Evolutionary conservation across 2,797 vertebrate species (phyloP), one percentile per base, ranked within the genome.

Genomic region (Antennarius maculatus): DNA sequence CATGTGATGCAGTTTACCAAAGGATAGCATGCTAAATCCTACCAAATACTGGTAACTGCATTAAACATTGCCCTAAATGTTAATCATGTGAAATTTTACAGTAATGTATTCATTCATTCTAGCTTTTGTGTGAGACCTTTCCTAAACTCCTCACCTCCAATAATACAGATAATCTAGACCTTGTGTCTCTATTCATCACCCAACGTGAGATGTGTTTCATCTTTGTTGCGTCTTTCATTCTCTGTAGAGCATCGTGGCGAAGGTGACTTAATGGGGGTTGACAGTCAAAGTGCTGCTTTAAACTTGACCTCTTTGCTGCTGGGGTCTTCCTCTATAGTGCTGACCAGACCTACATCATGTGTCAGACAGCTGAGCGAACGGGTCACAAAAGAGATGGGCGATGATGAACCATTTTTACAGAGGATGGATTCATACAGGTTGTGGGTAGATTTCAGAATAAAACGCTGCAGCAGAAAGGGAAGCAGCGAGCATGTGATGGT

Each of bases 261-360:
- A 11, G 50, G 23, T 69, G 74, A 79, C 52, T 56, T 74, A 73
- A 79, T 48, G 43, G 46, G 27, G 67, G 42, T 15, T 71, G 77
- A 81, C 71, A 76, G 53, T 23, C 3, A 59, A 57, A 15, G 57
- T 4, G 49, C 39, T 31, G 39, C 31, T 58, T 67, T 49, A 31
- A 79, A 39, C 50, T 49, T 15, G 7, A 15, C 62, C 66, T 50
- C 46, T 71, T 66, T 43, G 52, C 55, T 13, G 1, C 17, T 23
- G 46, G 71, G 66, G 14, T 71, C 39, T 43, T 61, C 27, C 45
- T 69, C 49, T 15, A 27, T 52, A 76, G 28, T 0, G 15, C 58
- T 61, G 70, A 68, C 54, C 71, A 41, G 50, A 2, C 31, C 49
- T 37, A 23, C 53, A 47, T 54, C 53, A 46, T 39, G 49, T 77